Evolutionary conservation across 2,797 vertebrate species (phyloP), one percentile per base, ranked within the genome.

Genomic region (Muscicapa comitata): DNA sequence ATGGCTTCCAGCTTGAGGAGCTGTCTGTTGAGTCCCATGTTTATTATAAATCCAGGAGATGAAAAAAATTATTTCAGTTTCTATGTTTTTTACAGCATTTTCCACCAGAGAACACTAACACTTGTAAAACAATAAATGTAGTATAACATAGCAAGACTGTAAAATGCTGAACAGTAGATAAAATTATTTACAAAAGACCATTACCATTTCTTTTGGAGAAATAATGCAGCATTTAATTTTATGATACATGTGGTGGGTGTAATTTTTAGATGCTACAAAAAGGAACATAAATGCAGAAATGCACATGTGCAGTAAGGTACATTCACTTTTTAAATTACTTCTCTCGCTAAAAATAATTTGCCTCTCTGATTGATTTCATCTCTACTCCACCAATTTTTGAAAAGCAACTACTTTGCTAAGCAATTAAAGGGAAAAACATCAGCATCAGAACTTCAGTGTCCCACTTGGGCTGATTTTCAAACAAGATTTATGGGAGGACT

Each of bases 81-180:
- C 62, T 81, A 2, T 76, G 35, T 53, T 92, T 85, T 92, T 96
- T 95, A 92, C 74, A 94, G 62, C 48, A 63, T 95, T 97, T 96
- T 86, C 90, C 92, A 90, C 70, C 80, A 93, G 93, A 95, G 83
- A 96, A 92, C 3, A 0, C 82, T 78, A 78, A 88, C 75, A 93
- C 79, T 93, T 92, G 86, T 88, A 94, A 94, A 96, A 87, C 74
- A 95, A 61, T 89, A 93, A 95, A 79, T 95, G 11, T 53, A 76
- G 43, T 85, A 40, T 86, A 92, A 84, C 66, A 51, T 76, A 76
- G 67, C 67, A 88, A 63, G 63, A 21, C 83, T 82, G 48, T 94
- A 95, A 96, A 96, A 82, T 88, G 43, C 66, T 88, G 65, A 95
- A 91, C 73, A 92, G 94, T 84, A 75, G 96, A 95, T 93, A 92